Percentiles rank a stretch among this genome's conserved stretches.
These are phyloP conservation scores for Aphidius colemani DNA, from an alignment of 2,888 invertebrate genomes.

Conservation along the genomic window DNA sequence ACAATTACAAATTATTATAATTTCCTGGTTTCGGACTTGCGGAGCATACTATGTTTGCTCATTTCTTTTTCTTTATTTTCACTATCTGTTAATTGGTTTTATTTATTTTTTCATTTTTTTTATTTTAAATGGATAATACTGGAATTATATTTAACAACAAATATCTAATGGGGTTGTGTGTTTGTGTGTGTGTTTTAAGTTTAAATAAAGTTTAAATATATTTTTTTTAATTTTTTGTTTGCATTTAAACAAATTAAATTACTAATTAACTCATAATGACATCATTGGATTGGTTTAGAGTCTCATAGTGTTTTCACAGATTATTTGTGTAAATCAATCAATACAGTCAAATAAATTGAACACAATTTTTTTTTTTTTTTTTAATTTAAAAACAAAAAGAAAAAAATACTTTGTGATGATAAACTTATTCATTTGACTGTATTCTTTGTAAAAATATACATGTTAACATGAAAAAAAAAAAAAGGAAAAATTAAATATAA, in stretches of 20 bases:
- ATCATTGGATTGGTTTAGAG: constrained; percentile 30
- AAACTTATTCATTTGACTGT: too few species aligned
- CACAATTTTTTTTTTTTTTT: background rate
- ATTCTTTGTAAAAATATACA: too few species aligned
- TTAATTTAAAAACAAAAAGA: background rate
- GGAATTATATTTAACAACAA: constrained; percentile 9
- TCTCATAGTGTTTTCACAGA: constrained; percentile 33
- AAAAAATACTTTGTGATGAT: too few species aligned
- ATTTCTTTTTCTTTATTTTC: too few species aligned
- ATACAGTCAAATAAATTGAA: constrained; percentile 22
- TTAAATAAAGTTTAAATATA: constrained; percentile 8
- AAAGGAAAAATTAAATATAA: constrained; percentile 9
- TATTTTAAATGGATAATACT: constrained; percentile 26
- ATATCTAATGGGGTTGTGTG: constrained; percentile 19
- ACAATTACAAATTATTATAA: constrained; percentile 10
- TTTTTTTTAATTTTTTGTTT: constrained; percentile 3
- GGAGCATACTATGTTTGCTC: constrained; percentile 1
- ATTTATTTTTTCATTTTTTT: constrained; percentile 3
- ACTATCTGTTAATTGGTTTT: background rate
- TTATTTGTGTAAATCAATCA: constrained; percentile 15
- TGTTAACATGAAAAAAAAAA: background rate
- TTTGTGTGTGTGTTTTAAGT: constrained; percentile 2
- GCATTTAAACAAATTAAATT: constrained; percentile 11
- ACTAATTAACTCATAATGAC: constrained; percentile 12
- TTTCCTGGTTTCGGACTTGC: constrained; percentile 15